A percentile compares a stretch with the other conserved stretches of the same genome.
Evolutionary conservation across 2,888 invertebrate species (phyloP).

Genomic region (Sinelater perroti): DNA sequence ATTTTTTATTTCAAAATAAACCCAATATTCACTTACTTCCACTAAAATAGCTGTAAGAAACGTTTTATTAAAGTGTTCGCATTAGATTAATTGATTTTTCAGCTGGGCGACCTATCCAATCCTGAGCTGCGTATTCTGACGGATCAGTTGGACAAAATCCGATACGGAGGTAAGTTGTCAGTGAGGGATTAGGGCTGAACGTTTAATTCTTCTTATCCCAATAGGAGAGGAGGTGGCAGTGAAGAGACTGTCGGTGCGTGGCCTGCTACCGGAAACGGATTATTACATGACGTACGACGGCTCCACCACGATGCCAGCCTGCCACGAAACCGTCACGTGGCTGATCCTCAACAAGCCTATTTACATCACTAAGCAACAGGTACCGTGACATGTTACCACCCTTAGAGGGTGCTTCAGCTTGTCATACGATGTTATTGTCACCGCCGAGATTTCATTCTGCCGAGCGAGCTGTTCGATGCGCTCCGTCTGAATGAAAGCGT

Average conservation of each 20-base stretch:
- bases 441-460: conserved; percentile 21
- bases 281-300: conserved; percentile 99
- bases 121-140: conserved; percentile 90
- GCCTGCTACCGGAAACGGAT: conserved; percentile 90
- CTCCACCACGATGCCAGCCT: conserved; percentile 95
- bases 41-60: too few species aligned
- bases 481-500: too few species aligned
- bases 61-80: background rate
- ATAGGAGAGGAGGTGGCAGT: conserved; percentile 85
- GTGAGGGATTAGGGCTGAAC: background rate
- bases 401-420: conserved; percentile 38
- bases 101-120: conserved; percentile 93
- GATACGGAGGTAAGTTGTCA: conserved; percentile 80
- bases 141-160: conserved; percentile 90
- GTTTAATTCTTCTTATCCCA: conserved; percentile 23
- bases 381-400: conserved; percentile 55
- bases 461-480: conserved; percentile 25
- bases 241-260: conserved; percentile 84
- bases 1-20: too few species aligned
- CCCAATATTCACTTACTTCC: too few species aligned
- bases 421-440: conserved; percentile 40
- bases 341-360: conserved; percentile 97
- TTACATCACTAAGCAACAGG: conserved; percentile 97
- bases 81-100: conserved; percentile 57
- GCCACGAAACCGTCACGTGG: conserved; percentile 99